Evolutionary conservation across 2,888 invertebrate genomes (phyloP), one percentile per base, ranked within the genome.

Genomic region (Brachyptera putata): DNA sequence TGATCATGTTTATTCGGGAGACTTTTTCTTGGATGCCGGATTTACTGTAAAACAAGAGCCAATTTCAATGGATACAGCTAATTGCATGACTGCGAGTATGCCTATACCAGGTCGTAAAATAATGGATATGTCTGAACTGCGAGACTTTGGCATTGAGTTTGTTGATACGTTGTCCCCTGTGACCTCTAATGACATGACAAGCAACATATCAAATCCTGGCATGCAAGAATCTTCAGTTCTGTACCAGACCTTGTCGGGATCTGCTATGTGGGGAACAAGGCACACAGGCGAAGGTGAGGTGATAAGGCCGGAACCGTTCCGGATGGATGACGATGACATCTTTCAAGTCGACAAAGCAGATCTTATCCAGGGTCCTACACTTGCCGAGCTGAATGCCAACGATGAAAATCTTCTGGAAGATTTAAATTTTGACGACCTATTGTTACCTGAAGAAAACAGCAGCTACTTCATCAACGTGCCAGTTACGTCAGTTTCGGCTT

Each of bases 251-350:
- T 71, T 77, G 2, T 26, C 39, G 61, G 71, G 74, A 34, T 78
- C 77, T 59, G 74, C 72, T 36, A 70, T 74, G 68, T 76, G 76
- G 66, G 81, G 61, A 3, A 26, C 61, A 14, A 34, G 61, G n/a
- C 30, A 58, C 2, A 48, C 34, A 13, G 34, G 46, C 26, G 63
- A 63, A 14, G 49, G 48, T 49, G 60, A 58, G 30, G n/a, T n/a
- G n/a, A n/a, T n/a, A n/a, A 43, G 60, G 39, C 60, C 56, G 30
- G 66, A 65, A 7, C 61, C 84, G 11, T 85, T 87, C 68, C 86
- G 84, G 73, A 86, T 90, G 84, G 91, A 92, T 70, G 91, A 92
- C 69, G 92, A 92, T 71, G 92, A 91, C 71, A 91, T 91, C 69
- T 91, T 92, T 73, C 71, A 71, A 61, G 68, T 71, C 53, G 92